These are phyloP conservation scores for Rhinoptilus africanus DNA, from an alignment of 2,113 vertebrate genomes.

Conservation along the genomic window DNA sequence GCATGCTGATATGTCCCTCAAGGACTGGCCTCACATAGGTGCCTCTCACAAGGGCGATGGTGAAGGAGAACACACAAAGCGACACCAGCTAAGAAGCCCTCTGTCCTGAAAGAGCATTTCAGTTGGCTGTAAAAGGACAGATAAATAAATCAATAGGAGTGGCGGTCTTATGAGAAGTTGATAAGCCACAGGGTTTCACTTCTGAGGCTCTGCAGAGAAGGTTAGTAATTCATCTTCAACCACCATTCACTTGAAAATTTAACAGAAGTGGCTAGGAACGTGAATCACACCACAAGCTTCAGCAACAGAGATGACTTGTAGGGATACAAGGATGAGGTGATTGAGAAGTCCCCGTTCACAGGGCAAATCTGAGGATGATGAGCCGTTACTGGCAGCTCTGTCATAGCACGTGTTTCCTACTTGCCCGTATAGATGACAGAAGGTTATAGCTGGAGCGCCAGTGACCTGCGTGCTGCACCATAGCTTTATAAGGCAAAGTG, in stretches of 20 bases:
- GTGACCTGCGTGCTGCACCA: rapidly evolving
- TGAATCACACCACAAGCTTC: background rate
- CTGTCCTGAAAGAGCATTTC: background rate
- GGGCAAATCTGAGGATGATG: background rate
- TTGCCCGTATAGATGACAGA: rapidly evolving
- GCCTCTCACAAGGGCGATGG: background rate
- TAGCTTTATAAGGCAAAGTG: background rate
- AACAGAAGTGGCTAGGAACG: background rate
- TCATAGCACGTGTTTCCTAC: rapidly evolving
- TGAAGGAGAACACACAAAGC: background rate
- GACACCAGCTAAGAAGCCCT: background rate
- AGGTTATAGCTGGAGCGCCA: background rate
- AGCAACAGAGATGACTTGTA: background rate
- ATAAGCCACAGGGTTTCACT: background rate
- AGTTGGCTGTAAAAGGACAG: background rate
- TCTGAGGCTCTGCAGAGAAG: background rate
- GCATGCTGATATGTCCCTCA: rapidly evolving
- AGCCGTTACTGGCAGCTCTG: background rate
- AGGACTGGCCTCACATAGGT: rapidly evolving
- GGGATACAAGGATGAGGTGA: background rate
- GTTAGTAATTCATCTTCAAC: too few species aligned
- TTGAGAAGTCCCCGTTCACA: rapidly evolving
- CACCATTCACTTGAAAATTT: background rate
- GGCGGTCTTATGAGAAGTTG: too few species aligned
- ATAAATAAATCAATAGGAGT: background rate